Conservation (phyloP, 2,113 vertebrate genomes). For the Nothoprocta perdicaria region DNA sequence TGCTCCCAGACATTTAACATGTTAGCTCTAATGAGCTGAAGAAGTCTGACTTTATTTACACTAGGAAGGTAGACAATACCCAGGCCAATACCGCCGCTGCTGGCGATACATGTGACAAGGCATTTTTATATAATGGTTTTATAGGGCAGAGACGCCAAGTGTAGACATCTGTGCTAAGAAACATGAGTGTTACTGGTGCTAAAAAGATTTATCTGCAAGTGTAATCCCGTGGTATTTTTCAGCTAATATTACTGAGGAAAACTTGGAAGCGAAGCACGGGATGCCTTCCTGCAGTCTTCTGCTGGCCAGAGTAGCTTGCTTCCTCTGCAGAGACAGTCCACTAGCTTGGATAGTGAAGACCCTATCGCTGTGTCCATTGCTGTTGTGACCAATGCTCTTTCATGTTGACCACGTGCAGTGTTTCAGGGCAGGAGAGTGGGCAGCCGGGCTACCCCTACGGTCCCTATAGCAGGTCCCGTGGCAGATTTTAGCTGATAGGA, state of each 20-base stretch:
- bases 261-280: background rate
- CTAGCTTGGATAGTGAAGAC: background rate
- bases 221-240: background rate
- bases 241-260: background rate
- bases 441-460: background rate
- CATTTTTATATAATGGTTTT: accelerated
- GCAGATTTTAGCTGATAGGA: background rate
- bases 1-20: background rate
- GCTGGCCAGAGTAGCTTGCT: background rate
- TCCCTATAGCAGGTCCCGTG: background rate
- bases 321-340: background rate
- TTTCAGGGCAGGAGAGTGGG: background rate
- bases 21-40: background rate
- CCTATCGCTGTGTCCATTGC: background rate
- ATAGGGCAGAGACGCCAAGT: background rate
- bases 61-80: background rate
- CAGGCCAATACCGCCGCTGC: background rate
- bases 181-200: background rate
- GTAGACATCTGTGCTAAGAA: background rate
- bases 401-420: background rate
- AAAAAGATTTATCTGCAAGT: background rate
- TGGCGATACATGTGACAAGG: background rate
- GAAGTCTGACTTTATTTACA: background rate
- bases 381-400: background rate
- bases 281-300: background rate